Percentiles rank a stretch among this genome's conserved stretches.
These are phyloP conservation scores for Calidris pugnax DNA, from an alignment of 2,113 vertebrate species.

Conservation along the genomic window DNA sequence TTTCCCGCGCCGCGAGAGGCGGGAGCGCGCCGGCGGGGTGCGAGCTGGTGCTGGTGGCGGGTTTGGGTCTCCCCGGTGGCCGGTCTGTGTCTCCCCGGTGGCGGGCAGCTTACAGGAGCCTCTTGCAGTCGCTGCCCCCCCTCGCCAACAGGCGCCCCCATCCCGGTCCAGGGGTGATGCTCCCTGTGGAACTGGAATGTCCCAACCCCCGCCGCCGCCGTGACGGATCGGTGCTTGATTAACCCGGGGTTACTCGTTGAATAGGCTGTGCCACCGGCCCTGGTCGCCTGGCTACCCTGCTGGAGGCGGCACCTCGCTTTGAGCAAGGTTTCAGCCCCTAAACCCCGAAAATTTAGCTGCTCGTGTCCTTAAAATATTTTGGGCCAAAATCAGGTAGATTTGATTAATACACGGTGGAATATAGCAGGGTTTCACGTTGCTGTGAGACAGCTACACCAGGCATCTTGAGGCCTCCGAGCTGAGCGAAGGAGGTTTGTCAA, in stretches of 20 bases:
- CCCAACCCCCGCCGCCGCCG: too few species aligned
- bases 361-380: fast-evolving
- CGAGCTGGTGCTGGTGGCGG: fast-evolving
- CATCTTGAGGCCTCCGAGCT: fast-evolving
- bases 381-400: not conserved
- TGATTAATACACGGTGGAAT: fast-evolving
- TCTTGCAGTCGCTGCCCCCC: not conserved
- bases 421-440: not conserved
- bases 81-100: fast-evolving
- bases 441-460: fast-evolving
- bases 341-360: too few species aligned
- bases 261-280: not conserved
- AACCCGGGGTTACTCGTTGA: fast-evolving
- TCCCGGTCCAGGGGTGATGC: not conserved
- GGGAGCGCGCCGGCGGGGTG: fast-evolving
- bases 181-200: not conserved
- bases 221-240: fast-evolving
- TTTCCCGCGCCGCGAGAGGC: not conserved
- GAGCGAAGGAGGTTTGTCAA: not conserved
- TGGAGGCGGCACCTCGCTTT: too few species aligned
- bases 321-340: too few species aligned
- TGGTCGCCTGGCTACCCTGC: fast-evolving
- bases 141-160: fast-evolving
- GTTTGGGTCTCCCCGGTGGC: not conserved
- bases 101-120: not conserved